Conservation (phyloP, 2,113 vertebrate genomes). For the Heterotilapia buettikoferi region DNA sequence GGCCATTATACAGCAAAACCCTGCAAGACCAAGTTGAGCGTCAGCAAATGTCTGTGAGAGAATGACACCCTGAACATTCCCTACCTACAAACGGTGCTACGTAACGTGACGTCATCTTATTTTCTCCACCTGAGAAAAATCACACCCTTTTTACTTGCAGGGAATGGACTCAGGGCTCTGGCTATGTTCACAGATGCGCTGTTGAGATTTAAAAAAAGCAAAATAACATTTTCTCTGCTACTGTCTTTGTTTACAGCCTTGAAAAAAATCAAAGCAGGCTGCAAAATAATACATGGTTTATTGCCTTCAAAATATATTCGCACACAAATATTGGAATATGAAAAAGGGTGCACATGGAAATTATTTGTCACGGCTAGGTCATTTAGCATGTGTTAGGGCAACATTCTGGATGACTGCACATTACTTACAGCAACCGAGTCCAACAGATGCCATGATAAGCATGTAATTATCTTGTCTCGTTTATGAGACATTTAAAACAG, state of each 20-base stretch:
- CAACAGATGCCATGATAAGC: background rate
- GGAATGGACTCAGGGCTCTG: background rate
- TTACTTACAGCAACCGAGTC: background rate
- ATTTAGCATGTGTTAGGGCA: background rate
- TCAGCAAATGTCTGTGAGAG: constrained; percentile 24
- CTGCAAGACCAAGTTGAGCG: background rate
- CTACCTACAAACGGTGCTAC: constrained; percentile 20
- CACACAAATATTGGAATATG: background rate
- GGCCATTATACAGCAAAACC: background rate
- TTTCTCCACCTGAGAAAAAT: constrained; percentile 8
- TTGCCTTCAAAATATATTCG: background rate
- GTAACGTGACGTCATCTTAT: constrained; percentile 31
- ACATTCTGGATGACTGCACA: background rate
- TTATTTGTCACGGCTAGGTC: background rate
- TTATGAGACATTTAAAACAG: background rate
- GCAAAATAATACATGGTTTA: background rate
- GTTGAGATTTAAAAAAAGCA: background rate
- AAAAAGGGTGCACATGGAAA: constrained; percentile 9
- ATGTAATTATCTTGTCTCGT: background rate
- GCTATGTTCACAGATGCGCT: background rate
- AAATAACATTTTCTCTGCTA: background rate
- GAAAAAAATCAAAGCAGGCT: background rate
- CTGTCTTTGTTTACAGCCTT: background rate
- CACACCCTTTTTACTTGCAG: background rate
- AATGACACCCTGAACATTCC: constrained; percentile 7